Conservation (phyloP, 2,113 vertebrate species). For the Thamnophis sirtalis region DNA sequence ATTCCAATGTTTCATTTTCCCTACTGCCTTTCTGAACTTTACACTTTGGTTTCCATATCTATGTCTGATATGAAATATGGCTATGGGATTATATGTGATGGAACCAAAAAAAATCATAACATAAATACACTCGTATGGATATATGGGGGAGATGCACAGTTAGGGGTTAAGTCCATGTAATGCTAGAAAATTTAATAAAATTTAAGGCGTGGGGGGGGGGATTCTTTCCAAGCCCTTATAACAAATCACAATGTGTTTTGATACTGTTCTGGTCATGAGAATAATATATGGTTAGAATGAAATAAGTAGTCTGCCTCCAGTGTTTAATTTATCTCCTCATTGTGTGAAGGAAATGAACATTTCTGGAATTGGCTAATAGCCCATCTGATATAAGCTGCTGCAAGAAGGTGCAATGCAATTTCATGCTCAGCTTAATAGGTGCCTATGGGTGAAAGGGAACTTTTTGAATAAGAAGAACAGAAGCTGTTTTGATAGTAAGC, state of each 20-base stretch:
- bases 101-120: background rate
- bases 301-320: background rate
- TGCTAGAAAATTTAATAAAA: background rate
- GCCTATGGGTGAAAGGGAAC: constrained; percentile 16
- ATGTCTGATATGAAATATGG: background rate
- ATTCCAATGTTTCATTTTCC: background rate
- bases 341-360: background rate
- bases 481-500: constrained; percentile 38
- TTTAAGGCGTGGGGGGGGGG: background rate
- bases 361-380: background rate
- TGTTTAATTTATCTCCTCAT: constrained; percentile 34
- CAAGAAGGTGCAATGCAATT: constrained; percentile 27
- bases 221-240: background rate
- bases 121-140: background rate
- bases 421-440: background rate
- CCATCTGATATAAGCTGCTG: constrained; percentile 21
- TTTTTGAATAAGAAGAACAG: constrained; percentile 26
- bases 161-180: background rate
- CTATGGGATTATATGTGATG: background rate
- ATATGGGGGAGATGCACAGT: background rate
- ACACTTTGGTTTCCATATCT: background rate
- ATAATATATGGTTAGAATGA: background rate
- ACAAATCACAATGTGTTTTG: background rate
- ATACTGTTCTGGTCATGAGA: background rate
- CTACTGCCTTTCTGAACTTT: background rate